These are phyloP conservation scores for Platygyra sinensis DNA, from an alignment of 64 coral and sea anemone genomes.

Conservation along the genomic window DNA sequence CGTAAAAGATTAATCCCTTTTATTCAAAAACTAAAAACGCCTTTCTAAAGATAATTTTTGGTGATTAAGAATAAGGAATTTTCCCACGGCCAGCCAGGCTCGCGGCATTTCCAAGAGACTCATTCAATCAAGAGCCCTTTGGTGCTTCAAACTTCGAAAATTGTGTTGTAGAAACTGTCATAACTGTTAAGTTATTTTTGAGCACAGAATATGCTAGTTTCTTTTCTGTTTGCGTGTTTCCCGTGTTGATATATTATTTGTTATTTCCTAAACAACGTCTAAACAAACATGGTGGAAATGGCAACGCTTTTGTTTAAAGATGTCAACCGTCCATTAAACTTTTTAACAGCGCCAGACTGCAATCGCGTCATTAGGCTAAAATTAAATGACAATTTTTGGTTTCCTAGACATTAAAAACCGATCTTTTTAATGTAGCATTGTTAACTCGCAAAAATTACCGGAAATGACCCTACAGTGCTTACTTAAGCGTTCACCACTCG, in stretches of 20 bases:
- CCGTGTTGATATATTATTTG: neutral
- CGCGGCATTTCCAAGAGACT: neutral
- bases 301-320: neutral
- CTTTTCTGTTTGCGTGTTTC: neutral
- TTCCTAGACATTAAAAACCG: neutral
- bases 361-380: neutral
- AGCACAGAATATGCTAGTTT: neutral
- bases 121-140: neutral
- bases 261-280: neutral
- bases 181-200: neutral
- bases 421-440: neutral
- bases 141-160: neutral
- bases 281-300: neutral
- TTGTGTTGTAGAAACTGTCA: neutral
- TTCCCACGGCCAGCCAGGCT: slow-evolving; percentile 10
- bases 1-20: neutral
- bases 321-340: neutral
- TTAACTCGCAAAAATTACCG: neutral
- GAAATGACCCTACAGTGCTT: neutral
- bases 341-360: neutral
- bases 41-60: neutral
- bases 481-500: too few species aligned
- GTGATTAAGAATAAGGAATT: neutral
- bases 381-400: too few species aligned
- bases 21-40: neutral